These are phyloP conservation scores for Periophthalmus magnuspinnatus DNA, from an alignment of 2,797 vertebrate species.

Conservation along the genomic window DNA sequence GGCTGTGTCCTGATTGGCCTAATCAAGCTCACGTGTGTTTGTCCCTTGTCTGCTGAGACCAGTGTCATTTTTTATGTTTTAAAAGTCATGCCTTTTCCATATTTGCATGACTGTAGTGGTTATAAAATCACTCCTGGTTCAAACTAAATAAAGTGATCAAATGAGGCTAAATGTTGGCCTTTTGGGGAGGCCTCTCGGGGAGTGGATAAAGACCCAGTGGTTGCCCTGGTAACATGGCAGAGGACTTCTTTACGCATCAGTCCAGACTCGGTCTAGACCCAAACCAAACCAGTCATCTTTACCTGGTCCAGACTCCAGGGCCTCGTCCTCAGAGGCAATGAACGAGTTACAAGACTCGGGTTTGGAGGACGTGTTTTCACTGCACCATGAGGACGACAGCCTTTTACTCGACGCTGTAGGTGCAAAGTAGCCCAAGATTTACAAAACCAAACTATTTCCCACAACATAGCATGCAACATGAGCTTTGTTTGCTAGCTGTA, in stretches of 20 bases:
- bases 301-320: neutral
- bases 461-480: neutral
- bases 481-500: neutral
- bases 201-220: neutral
- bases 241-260: neutral
- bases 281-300: neutral
- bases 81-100: neutral
- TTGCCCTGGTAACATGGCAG: conserved; percentile 32
- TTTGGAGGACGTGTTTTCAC: conserved; percentile 34
- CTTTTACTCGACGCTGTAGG: conserved; percentile 56
- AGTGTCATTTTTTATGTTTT: neutral
- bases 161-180: neutral
- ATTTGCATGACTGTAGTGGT: neutral
- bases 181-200: neutral
- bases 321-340: conserved; percentile 30
- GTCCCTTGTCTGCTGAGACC: neutral
- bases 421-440: conserved; percentile 7
- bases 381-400: conserved; percentile 32
- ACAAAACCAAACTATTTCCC: neutral
- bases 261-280: neutral
- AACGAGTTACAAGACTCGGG: conserved; percentile 33
- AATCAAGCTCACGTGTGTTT: conserved; percentile 4
- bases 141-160: neutral
- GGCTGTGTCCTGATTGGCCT: neutral
- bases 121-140: neutral